Conservation (phyloP, 2,888 invertebrate genomes). For the Deroplatys truncata region DNA sequence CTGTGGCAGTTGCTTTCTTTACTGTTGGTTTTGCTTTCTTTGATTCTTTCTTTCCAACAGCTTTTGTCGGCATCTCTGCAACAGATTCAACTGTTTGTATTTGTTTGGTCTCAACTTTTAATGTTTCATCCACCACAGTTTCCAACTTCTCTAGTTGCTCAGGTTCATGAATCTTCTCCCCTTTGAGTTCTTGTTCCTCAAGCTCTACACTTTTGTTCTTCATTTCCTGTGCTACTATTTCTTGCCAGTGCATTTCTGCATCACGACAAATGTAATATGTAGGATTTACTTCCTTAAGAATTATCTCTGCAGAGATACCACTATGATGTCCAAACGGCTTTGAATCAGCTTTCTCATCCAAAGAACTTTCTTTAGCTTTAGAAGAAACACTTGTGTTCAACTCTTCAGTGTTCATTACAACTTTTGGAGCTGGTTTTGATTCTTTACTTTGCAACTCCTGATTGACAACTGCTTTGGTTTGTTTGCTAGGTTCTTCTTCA, state of each 20-base stretch:
- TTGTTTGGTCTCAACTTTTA: neutral
- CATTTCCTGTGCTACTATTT: conserved; percentile 3
- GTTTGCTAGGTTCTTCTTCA: conserved; percentile 16
- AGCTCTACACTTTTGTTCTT: neutral
- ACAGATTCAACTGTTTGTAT: neutral
- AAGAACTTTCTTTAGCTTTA: neutral
- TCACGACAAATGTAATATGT: conserved; percentile 22
- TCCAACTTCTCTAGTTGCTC: neutral
- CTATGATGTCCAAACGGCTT: neutral
- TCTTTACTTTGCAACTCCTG: neutral
- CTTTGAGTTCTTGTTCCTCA: neutral
- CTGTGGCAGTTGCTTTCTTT: neutral
- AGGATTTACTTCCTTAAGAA: neutral
- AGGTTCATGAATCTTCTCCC: neutral
- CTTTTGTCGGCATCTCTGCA: neutral
- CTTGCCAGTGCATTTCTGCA: conserved; percentile 24
- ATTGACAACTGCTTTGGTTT: neutral
- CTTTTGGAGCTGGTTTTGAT: neutral
- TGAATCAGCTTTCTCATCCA: neutral
- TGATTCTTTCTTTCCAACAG: neutral
- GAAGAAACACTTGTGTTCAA: neutral
- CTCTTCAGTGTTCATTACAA: neutral
- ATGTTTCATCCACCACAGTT: neutral
- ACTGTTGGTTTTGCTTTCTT: neutral
- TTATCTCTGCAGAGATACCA: neutral